Base-by-base conservation (phyloP, 1,140 invertebrate species). In the Stenopsyche tienmushanensis region DNA sequence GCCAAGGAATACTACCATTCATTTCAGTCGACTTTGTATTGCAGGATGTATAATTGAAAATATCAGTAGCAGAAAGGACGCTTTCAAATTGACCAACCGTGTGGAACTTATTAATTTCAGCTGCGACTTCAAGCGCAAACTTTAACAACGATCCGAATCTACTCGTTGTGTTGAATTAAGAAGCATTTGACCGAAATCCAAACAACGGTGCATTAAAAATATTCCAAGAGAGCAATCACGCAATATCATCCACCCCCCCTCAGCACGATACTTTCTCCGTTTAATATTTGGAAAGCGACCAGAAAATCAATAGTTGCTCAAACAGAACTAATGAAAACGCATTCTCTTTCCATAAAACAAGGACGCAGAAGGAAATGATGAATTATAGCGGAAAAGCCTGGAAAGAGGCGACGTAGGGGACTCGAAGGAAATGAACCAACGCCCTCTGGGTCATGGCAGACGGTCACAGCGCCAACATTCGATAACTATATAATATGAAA, bases 251-350 rank as follows among this genome's bases (percentile, higher is more conserved):
- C n/a, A n/a, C n/a, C n/a, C n/a, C n/a, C n/a, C n/a, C n/a, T n/a
- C n/a, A n/a, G n/a, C n/a, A n/a, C n/a, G n/a, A n/a, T n/a, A n/a
- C n/a, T n/a, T n/a, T n/a, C n/a, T n/a, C n/a, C n/a, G n/a, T n/a
- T n/a, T n/a, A n/a, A n/a, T n/a, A n/a, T n/a, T n/a, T n/a, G n/a
- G n/a, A n/a, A n/a, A n/a, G n/a, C n/a, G n/a, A n/a, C n/a, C n/a
- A n/a, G n/a, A n/a, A n/a, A n/a, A n/a, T n/a, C n/a, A n/a, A n/a
- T n/a, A n/a, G n/a, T n/a, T n/a, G n/a, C n/a, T n/a, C n/a, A n/a
- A n/a, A n/a, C n/a, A n/a, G 10, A 49, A 49, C 45, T 62, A 62
- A 62, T 62, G 60, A 62, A 62, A 62, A 62, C 60, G 60, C 60
- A 62, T 62, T 62, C 49, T 49, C 60, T 62, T 41, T 52, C 60